These are phyloP conservation scores for Zaprionus africanus DNA, from an alignment of 1,140 invertebrate genomes.

Conservation along the genomic window DNA sequence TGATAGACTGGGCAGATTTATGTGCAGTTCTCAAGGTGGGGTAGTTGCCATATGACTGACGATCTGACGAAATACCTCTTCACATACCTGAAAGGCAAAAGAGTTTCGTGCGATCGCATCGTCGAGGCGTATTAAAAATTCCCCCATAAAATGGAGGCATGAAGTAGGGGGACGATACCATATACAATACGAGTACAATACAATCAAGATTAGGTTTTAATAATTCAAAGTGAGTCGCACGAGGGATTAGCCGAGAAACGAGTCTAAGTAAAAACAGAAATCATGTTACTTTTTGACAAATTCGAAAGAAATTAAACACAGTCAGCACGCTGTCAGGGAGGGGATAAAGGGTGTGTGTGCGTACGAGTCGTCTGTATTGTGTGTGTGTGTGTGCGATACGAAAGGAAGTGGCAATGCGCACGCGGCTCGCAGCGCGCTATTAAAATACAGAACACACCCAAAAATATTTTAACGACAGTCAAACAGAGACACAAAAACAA, in stretches of 20 bases:
- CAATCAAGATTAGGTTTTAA: constrained; percentile 82
- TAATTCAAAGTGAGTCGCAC: constrained; percentile 77
- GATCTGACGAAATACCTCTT: constrained; percentile 31
- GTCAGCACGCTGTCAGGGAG: constrained; percentile 14
- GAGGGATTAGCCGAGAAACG: constrained; percentile 70
- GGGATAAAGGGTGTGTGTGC: constrained; percentile 23
- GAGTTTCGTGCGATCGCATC: constrained; percentile 75
- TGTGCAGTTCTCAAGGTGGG: constrained; percentile 60
- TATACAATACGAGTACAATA: constrained; percentile 24
- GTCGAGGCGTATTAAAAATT: constrained; percentile 61
- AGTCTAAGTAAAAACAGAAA: constrained; percentile 79
- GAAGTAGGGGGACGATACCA: constrained; percentile 33
- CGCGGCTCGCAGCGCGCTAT: constrained; percentile 71
- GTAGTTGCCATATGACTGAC: constrained; percentile 38
- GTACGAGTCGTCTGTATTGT: not conserved
- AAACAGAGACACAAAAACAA: constrained; percentile 49
- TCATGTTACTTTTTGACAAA: constrained; percentile 82
- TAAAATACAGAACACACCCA: constrained; percentile 83
- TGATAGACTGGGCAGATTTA: constrained; percentile 25
- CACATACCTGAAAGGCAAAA: constrained; percentile 33
- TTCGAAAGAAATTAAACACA: constrained; percentile 80
- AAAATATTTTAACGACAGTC: constrained; percentile 78
- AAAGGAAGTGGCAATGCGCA: constrained; percentile 76
- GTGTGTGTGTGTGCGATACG: constrained; percentile 50
- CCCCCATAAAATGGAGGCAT: not conserved